phyloP scores from a whole-genome alignment of 2,888 invertebrate genomes.

The Anoplius nigerrimus region DNA sequence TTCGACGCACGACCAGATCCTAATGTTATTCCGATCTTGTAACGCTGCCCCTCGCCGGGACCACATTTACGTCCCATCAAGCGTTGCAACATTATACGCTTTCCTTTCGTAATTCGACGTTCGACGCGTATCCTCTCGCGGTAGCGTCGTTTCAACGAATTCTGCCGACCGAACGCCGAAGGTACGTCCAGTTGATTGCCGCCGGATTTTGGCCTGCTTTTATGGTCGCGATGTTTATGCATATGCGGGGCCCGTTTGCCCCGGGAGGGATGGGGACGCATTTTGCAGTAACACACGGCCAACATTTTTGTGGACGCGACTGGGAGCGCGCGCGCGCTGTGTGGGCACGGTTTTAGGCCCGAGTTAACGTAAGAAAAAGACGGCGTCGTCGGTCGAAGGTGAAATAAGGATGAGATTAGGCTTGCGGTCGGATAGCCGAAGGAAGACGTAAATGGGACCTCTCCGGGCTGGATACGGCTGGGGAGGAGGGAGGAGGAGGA shows the following conservation, averaged over 20 bases:
- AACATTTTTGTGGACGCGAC: not conserved
- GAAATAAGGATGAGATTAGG: constrained; percentile 50
- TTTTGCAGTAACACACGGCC: constrained; percentile 10
- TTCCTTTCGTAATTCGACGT: no score
- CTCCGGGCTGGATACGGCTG: constrained; percentile 36
- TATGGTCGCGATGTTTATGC: no score
- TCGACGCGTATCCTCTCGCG: no score
- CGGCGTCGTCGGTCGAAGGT: constrained; percentile 17
- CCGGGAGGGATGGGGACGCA: not conserved
- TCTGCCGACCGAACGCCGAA: no score
- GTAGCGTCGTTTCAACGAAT: no score
- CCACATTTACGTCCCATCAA: no score
- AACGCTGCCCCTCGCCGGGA: no score
- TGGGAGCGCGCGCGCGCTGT: constrained; percentile 22
- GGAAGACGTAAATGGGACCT: constrained; percentile 49
- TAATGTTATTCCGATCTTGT: constrained; percentile 20
- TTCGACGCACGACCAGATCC: constrained; percentile 36
- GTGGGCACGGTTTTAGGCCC: constrained; percentile 36
- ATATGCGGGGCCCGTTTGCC: no score
- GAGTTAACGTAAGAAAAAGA: constrained; percentile 37
- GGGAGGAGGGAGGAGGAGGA: no score
- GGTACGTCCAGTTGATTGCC: no score
- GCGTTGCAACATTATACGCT: no score
- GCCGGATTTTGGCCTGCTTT: no score
- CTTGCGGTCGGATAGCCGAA: constrained; percentile 41